Evolutionary conservation across 2,113 vertebrate genomes (phyloP).

Genomic region (Pitta sordida): DNA sequence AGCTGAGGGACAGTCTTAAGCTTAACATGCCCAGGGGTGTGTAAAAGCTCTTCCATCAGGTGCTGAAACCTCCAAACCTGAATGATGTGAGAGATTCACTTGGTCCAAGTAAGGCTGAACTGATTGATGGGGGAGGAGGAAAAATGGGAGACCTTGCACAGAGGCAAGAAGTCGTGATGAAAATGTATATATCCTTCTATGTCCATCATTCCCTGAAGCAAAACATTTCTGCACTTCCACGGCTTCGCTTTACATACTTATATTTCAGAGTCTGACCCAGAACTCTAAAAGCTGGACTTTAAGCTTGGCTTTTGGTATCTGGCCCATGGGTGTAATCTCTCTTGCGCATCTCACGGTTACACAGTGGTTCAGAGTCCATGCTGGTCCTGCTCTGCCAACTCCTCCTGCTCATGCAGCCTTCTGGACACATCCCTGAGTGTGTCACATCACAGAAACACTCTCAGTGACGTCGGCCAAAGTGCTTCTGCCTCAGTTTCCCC

Average conservation of each 20-base stretch:
- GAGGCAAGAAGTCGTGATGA: background rate
- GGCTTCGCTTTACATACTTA: background rate
- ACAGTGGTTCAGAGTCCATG: accelerated
- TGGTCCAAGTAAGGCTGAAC: no score
- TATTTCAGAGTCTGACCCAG: background rate
- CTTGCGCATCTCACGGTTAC: accelerated
- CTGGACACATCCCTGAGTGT: background rate
- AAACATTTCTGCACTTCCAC: background rate
- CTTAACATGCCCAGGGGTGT: background rate
- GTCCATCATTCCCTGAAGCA: background rate
- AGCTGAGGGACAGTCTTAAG: background rate
- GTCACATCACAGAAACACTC: background rate
- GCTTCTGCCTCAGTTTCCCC: slow-evolving; percentile 7
- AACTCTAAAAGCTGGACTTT: background rate
- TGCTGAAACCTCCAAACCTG: background rate
- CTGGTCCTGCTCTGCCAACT: background rate
- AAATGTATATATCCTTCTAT: background rate
- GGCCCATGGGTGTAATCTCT: background rate
- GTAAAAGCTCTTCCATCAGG: background rate
- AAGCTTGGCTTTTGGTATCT: background rate
- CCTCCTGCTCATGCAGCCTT: background rate
- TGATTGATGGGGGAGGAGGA: background rate
- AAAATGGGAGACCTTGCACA: background rate
- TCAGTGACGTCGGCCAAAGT: accelerated
- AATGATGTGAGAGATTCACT: background rate